Evolutionary conservation across 2,113 vertebrate species (phyloP).

Genomic region (Calypte anna): DNA sequence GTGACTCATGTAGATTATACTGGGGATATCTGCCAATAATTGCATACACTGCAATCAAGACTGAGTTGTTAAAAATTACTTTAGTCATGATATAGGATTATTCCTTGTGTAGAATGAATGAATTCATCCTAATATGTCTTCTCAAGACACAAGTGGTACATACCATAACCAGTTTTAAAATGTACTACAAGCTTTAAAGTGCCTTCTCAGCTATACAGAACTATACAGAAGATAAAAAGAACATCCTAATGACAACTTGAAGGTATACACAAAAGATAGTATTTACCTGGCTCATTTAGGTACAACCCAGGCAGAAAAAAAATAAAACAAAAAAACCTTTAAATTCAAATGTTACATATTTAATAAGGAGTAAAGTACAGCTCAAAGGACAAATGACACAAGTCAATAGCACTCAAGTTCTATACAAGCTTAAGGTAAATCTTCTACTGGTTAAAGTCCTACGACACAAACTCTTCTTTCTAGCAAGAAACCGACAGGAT

Average conservation of each 20-base stretch:
- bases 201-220: background rate
- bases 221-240: background rate
- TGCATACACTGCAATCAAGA: background rate
- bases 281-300: background rate
- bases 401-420: background rate
- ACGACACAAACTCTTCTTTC: background rate
- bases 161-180: background rate
- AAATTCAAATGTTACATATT: background rate
- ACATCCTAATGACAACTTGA: background rate
- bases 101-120: background rate
- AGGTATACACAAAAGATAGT: background rate
- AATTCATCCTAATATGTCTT: background rate
- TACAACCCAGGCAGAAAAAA: background rate
- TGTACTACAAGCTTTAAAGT: background rate
- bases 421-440: background rate
- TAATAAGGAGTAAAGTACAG: background rate
- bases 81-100: background rate
- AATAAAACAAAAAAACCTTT: background rate
- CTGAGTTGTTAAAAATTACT: background rate
- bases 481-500: background rate
- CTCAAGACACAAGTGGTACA: background rate
- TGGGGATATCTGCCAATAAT: background rate
- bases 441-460: background rate
- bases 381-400: background rate
- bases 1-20: accelerated